These are phyloP conservation scores for Donacobius atricapilla DNA, from an alignment of 2,113 vertebrate genomes.

Conservation along the genomic window DNA sequence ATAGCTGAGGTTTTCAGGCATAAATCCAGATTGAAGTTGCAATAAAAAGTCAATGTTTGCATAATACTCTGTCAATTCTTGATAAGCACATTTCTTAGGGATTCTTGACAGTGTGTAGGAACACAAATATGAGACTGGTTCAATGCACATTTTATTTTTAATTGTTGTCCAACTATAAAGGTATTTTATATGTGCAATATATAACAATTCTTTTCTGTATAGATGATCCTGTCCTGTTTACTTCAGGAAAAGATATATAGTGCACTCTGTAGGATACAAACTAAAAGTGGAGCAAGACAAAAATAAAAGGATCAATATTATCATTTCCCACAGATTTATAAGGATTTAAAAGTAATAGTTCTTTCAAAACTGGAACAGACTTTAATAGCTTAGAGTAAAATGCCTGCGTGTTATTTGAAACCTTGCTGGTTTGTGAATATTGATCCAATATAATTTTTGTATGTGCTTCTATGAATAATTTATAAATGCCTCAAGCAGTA, in stretches of 20 bases:
- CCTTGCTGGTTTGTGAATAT: slow-evolving; percentile 29
- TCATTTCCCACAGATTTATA: slow-evolving; percentile 29
- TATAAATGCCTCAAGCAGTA: neutral
- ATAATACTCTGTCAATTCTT: slow-evolving; percentile 16
- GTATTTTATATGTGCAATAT: neutral
- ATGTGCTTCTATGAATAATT: slow-evolving; percentile 36
- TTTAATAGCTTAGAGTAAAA: slow-evolving; percentile 15
- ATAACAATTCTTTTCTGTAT: neutral
- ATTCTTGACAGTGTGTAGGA: slow-evolving; percentile 17
- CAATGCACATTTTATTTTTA: slow-evolving; percentile 32
- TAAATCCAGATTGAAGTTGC: slow-evolving; percentile 5
- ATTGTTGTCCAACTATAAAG: neutral
- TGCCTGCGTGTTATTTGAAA: slow-evolving; percentile 17
- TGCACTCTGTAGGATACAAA: slow-evolving; percentile 21
- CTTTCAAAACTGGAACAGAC: slow-evolving; percentile 21
- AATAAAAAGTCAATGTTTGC: slow-evolving; percentile 43
- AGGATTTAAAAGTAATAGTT: slow-evolving; percentile 51
- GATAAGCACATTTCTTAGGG: slow-evolving; percentile 4
- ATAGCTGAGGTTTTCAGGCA: neutral
- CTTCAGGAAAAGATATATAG: slow-evolving; percentile 24
- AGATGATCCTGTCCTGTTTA: neutral
- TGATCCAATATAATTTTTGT: slow-evolving; percentile 36
- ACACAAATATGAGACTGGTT: neutral
- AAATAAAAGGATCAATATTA: slow-evolving; percentile 40
- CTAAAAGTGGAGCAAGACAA: slow-evolving; percentile 29